Percentiles rank a stretch among this genome's conserved stretches.
Evolutionary conservation across 2,888 invertebrate genomes (phyloP).

Genomic region (Phorcus lineatus): DNA sequence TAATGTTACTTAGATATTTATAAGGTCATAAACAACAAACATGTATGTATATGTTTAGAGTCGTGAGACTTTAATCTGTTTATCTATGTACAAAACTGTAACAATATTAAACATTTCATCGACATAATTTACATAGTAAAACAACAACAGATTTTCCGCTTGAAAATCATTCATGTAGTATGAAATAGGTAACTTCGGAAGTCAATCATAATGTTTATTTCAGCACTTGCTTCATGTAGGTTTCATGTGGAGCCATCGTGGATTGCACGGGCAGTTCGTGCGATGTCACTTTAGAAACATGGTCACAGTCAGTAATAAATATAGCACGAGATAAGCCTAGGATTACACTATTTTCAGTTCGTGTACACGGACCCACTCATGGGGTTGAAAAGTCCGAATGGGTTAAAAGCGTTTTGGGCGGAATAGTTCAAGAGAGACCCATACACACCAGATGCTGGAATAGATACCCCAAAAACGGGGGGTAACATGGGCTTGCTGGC

Average conservation of each 20-base stretch:
- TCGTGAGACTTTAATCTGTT: neutral
- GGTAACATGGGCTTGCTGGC: conserved; percentile 85
- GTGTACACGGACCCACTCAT: conserved; percentile 15
- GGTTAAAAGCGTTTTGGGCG: neutral
- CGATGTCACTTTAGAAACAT: no score
- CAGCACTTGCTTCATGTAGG: no score
- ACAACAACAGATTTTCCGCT: no score
- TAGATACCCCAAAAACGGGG: conserved; percentile 62
- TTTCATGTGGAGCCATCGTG: no score
- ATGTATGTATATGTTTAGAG: neutral
- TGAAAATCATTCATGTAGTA: no score
- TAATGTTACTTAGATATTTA: no score
- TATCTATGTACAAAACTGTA: neutral
- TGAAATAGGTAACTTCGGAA: no score
- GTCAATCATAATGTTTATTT: no score
- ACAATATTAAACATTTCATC: conserved; percentile 16
- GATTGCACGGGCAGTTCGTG: no score
- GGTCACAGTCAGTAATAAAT: neutral
- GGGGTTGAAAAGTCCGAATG: conserved; percentile 17
- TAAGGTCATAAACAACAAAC: neutral
- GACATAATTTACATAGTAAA: conserved; percentile 15
- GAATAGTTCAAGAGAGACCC: conserved; percentile 25
- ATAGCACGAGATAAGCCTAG: conserved; percentile 3
- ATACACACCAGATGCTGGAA: conserved; percentile 27
- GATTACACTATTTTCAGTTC: neutral